Evolutionary conservation across 2,113 vertebrate genomes (phyloP), one percentile per base, ranked within the genome.

Genomic region (Pitta sordida): DNA sequence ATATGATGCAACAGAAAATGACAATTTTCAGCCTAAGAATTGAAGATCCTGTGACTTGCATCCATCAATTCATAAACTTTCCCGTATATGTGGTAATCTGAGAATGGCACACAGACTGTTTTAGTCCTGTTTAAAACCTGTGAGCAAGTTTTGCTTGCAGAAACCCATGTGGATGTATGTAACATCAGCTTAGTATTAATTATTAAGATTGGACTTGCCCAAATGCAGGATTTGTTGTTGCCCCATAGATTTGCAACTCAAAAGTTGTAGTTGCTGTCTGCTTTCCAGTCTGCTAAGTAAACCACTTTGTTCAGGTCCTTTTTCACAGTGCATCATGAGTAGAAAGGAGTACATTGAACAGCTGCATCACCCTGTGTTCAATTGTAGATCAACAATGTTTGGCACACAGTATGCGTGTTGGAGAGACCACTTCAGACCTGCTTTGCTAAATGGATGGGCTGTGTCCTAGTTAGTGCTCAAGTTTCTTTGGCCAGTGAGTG

Each of bases 361-460:
- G 73, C 91, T 86, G 74, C 90, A 81, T 88, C 94, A 83, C 53
- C 91, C 86, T 84, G 90, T 95, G 88, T 93, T 87, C 92, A 75
- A 5, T 26, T 93, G 84, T 92, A 68, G 85, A 58, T 69, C 60
- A n/a, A 3, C 60, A n/a, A 3, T 6, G 14, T 23, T 3, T 70
- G 49, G 58, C 23, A 1, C 2, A 5, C 65, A 30, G 26, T 18
- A 4, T 6, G 27, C 1, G 0, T 64, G 68, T 46, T 64, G 63
- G 70, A 92, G 68, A 73, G 34, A 55, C 7, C 0, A 1, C 87
- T 68, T 64, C 15, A 80, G 56, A 55, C 22, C 21, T 55, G 23
- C 58, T 94, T 60, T 48, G 62, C 26, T 67, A 9, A 64, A 2
- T 17, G 46, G 44, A 34, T 79, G 48, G 89, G 52, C 36, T 77